Percentiles rank a stretch among this genome's conserved stretches.
These are phyloP conservation scores for Chloroclystis v-ata DNA, from an alignment of 2,888 invertebrate species.

Conservation along the genomic window DNA sequence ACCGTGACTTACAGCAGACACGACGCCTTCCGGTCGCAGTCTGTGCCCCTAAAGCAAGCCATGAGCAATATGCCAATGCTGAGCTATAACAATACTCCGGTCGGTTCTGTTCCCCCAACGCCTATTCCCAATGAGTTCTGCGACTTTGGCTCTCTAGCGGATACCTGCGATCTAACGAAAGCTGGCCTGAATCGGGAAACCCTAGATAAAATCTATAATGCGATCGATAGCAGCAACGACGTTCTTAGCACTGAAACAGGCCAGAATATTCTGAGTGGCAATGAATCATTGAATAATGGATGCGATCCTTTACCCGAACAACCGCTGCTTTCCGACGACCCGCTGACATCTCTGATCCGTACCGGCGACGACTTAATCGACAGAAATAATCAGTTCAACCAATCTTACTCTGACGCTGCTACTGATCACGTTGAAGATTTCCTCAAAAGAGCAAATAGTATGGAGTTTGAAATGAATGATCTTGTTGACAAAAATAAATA, in stretches of 20 bases:
- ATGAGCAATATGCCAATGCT: slow-evolving; percentile 58
- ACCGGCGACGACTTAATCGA: slow-evolving; percentile 53
- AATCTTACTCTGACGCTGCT: slow-evolving; percentile 49
- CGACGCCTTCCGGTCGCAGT: slow-evolving; percentile 83
- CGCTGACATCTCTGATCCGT: slow-evolving; percentile 64
- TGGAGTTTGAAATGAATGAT: slow-evolving; percentile 66
- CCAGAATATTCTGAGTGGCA: slow-evolving; percentile 51
- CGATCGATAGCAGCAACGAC: slow-evolving; percentile 75
- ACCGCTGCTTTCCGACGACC: slow-evolving; percentile 59
- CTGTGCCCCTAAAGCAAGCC: slow-evolving; percentile 85
- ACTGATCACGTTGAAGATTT: slow-evolving; percentile 65
- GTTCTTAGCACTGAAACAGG: slow-evolving; percentile 55
- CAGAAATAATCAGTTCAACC: slow-evolving; percentile 53
- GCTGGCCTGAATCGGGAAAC: slow-evolving; percentile 79
- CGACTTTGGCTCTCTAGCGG: slow-evolving; percentile 81
- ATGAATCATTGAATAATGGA: slow-evolving; percentile 55
- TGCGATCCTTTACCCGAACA: slow-evolving; percentile 62
- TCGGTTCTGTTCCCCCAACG: slow-evolving; percentile 82
- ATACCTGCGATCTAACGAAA: slow-evolving; percentile 74
- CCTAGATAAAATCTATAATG: slow-evolving; percentile 81
- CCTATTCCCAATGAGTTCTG: slow-evolving; percentile 85
- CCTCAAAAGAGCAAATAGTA: slow-evolving; percentile 63
- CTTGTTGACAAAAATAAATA: slow-evolving; percentile 65
- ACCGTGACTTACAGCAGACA: slow-evolving; percentile 60
- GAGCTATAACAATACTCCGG: slow-evolving; percentile 75